Conservation (phyloP, 2,888 invertebrate species). For the Serripes groenlandicus region DNA sequence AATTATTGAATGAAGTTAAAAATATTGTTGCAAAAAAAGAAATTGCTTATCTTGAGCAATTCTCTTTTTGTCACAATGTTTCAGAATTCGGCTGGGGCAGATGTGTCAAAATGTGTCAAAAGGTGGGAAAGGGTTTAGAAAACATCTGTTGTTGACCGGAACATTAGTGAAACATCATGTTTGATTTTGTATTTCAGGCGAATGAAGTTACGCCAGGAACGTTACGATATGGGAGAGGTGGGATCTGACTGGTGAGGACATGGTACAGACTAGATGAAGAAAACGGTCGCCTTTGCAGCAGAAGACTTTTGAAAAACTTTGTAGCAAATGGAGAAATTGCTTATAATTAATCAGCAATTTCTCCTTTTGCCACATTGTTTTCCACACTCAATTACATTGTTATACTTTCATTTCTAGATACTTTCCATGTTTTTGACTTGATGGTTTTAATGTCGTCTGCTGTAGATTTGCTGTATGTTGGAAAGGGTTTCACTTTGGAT, state of each 20-base stretch:
- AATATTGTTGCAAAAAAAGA: background rate
- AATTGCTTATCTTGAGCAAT: background rate
- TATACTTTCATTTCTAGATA: no score
- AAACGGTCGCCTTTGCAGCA: background rate
- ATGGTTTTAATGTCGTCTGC: no score
- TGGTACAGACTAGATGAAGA: background rate
- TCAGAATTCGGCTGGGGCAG: background rate
- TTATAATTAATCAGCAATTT: background rate
- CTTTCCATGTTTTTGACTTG: no score
- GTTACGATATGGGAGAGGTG: slow-evolving; percentile 61
- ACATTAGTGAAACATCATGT: background rate
- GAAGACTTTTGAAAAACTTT: background rate
- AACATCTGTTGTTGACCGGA: no score
- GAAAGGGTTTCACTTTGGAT: no score
- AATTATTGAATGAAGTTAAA: no score
- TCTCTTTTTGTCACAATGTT: background rate
- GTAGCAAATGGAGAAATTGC: slow-evolving; percentile 4
- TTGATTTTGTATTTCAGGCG: slow-evolving; percentile 35
- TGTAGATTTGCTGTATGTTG: no score
- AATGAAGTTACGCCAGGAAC: slow-evolving; percentile 54
- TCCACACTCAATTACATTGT: background rate
- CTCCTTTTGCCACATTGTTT: background rate
- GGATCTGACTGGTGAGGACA: slow-evolving; percentile 36
- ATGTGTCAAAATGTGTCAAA: background rate
- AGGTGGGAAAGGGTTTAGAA: background rate